Conservation (phyloP, 2,888 invertebrate species). For the Eristalis intricaria region DNA sequence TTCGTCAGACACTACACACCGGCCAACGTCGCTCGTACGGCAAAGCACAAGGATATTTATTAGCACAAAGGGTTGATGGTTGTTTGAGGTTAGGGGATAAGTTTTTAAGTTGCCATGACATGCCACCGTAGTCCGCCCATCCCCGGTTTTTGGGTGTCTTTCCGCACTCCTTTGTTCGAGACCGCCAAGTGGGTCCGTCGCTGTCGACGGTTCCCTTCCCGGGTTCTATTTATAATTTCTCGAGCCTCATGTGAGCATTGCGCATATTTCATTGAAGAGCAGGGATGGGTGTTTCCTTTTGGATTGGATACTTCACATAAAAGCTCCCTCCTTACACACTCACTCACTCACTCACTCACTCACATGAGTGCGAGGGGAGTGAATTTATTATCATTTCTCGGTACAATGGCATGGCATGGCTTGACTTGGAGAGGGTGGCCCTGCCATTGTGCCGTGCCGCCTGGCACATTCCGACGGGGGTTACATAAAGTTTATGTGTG, state of each 20-base stretch:
- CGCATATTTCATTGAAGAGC: slow-evolving; percentile 48
- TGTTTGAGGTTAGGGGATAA: slow-evolving; percentile 40
- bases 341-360: not conserved
- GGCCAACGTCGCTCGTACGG: slow-evolving; percentile 23
- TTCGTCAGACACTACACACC: slow-evolving; percentile 35
- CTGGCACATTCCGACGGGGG: slow-evolving; percentile 58
- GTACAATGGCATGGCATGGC: slow-evolving; percentile 58
- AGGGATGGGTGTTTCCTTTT: slow-evolving; percentile 44
- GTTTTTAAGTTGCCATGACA: slow-evolving; percentile 69
- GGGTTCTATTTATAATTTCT: slow-evolving; percentile 13
- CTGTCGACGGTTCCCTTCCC: not conserved
- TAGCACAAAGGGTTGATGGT: slow-evolving; percentile 64
- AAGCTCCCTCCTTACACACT: slow-evolving; percentile 47
- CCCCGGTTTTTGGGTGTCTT: slow-evolving; percentile 37
- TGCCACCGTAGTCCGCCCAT: slow-evolving; percentile 37
- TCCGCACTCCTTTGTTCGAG: slow-evolving; percentile 30
- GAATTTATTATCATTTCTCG: slow-evolving; percentile 67
- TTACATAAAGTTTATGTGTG: slow-evolving; percentile 69
- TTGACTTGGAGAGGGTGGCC: slow-evolving; percentile 29
- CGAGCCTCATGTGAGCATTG: slow-evolving; percentile 45
- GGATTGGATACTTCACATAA: slow-evolving; percentile 64
- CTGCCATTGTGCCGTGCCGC: slow-evolving; percentile 11
- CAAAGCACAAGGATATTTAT: slow-evolving; percentile 54
- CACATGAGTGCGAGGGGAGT: slow-evolving; percentile 24
- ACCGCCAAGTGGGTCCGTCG: slow-evolving; percentile 44